These are phyloP conservation scores for Conger conger DNA, from an alignment of 2,113 vertebrate species.

Conservation along the genomic window DNA sequence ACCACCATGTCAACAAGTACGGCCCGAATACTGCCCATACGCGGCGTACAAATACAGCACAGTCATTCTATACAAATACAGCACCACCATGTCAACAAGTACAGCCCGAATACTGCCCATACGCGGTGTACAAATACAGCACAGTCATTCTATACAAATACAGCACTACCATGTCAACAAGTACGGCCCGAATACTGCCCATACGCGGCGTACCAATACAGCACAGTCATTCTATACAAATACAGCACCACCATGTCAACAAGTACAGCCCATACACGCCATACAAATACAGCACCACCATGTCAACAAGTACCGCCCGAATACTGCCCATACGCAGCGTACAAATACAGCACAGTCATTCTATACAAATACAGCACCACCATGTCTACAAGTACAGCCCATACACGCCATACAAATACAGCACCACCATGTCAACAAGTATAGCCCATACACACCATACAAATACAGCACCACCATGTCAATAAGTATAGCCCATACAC, in stretches of 20 bases:
- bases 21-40: neutral
- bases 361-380: neutral
- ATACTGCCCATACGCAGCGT: neutral
- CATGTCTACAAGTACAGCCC: neutral
- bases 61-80: neutral
- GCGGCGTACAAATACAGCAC: neutral
- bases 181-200: too few relatives aligned
- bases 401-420: neutral
- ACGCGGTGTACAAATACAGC: neutral
- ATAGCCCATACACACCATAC: too few relatives aligned
- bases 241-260: neutral
- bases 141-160: neutral
- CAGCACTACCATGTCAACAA: too few relatives aligned
- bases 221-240: neutral
- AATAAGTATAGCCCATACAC: neutral
- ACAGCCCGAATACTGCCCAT: neutral
- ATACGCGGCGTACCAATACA: too few relatives aligned
- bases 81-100: neutral
- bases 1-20: too few relatives aligned
- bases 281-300: too few relatives aligned
- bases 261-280: neutral
- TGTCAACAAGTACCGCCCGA: conserved; percentile 65
- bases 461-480: neutral
- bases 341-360: neutral
- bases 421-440: too few relatives aligned